Evolutionary conservation across 1,140 invertebrate genomes (phyloP).

Genomic region (Drosophila sturtevanti): DNA sequence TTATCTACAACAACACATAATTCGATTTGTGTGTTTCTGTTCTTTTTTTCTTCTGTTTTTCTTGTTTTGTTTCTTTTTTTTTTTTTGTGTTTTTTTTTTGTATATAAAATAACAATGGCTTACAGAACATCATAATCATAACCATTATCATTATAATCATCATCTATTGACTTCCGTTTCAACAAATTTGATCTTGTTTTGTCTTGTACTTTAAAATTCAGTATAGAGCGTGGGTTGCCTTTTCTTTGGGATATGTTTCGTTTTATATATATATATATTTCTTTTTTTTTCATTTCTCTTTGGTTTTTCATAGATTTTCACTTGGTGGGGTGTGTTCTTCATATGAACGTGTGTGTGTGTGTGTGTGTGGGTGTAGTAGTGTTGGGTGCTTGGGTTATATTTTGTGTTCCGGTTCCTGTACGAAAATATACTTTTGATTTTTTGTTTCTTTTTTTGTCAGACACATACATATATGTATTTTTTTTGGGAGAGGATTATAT

Average conservation of each 20-base stretch:
- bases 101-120: constrained; percentile 71
- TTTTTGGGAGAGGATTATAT: neutral
- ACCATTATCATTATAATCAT: too few species aligned
- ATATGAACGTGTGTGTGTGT: constrained; percentile 12
- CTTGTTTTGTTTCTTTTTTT: constrained; percentile 28
- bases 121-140: neutral
- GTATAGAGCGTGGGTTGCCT: constrained; percentile 44
- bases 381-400: constrained; percentile 3
- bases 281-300: constrained; percentile 29
- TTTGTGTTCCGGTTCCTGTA: constrained; percentile 19
- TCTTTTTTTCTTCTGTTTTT: neutral
- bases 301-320: constrained; percentile 15
- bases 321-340: constrained; percentile 54
- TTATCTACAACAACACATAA: constrained; percentile 3
- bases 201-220: constrained; percentile 55
- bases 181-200: constrained; percentile 29
- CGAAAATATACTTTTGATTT: constrained; percentile 38
- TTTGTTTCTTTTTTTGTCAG: neutral
- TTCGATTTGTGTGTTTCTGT: neutral
- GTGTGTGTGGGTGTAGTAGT: constrained; percentile 5
- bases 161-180: constrained; percentile 10
- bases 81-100: constrained; percentile 29
- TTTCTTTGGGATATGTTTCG: constrained; percentile 68
- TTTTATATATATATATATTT: constrained; percentile 38
- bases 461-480: constrained; percentile 25